A percentile compares a stretch with the other conserved stretches of the same genome.
phyloP scores from a whole-genome alignment of 2,113 vertebrate species.

The Pungitius pungitius region DNA sequence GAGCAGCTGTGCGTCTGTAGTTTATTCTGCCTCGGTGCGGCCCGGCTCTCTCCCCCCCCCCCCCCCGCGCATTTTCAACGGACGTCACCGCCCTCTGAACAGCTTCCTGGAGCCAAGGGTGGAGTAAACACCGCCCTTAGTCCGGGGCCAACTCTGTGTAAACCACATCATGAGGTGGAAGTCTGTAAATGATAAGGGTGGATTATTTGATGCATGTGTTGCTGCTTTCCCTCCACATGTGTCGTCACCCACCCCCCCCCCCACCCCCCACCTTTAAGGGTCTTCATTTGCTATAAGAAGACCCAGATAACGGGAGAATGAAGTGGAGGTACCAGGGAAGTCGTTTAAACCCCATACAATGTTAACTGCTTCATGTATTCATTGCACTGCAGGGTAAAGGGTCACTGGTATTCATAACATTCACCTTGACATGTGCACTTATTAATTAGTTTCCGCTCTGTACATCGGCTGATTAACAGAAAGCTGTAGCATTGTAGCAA shows the following conservation, averaged over 20 bases:
- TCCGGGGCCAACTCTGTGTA: neutral
- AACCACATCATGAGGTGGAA: conserved; percentile 18
- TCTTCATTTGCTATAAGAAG: conserved; percentile 25
- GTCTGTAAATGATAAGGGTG: conserved; percentile 15
- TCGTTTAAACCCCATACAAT: no score
- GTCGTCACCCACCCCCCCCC: no score
- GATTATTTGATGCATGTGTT: neutral
- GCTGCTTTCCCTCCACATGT: conserved; percentile 3
- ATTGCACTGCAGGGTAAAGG: no score
- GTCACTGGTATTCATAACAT: no score
- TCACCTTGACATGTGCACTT: no score
- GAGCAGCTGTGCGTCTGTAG: conserved; percentile 55
- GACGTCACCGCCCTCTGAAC: conserved; percentile 18
- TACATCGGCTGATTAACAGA: no score
- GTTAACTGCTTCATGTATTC: no score
- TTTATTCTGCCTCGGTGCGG: conserved; percentile 29
- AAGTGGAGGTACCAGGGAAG: conserved; percentile 9
- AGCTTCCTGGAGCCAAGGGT: conserved; percentile 6
- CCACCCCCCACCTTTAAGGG: neutral
- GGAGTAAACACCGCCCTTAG: conserved; percentile 19
- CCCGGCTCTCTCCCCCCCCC: conserved; percentile 2
- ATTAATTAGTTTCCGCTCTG: no score
- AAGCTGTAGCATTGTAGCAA: no score
- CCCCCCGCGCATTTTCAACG: conserved; percentile 2
- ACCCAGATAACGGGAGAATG: conserved; percentile 16